Percentiles rank a stretch among this genome's conserved stretches.
phyloP scores from a whole-genome alignment of 2,113 vertebrate genomes.

The Lampris incognitus region DNA sequence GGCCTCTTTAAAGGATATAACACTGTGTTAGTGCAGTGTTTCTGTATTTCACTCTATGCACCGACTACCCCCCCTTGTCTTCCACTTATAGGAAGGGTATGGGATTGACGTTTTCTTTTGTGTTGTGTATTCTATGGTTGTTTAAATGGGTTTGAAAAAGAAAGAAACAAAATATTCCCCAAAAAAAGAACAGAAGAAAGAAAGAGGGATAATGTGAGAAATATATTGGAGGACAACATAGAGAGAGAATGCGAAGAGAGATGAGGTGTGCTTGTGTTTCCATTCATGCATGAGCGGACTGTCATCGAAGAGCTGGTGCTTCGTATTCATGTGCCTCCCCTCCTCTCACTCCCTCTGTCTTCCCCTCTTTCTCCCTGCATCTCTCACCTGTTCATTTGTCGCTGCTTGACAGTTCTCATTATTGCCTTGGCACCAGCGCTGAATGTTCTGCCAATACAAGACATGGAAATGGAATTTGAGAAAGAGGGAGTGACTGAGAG shows the following conservation, averaged over 20 bases:
- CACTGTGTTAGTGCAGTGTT: too few species aligned
- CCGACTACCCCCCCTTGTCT: too few species aligned
- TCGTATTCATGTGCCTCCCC: slow-evolving; percentile 75
- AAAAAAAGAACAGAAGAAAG: background rate
- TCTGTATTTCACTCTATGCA: too few species aligned
- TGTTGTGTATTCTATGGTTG: too few species aligned
- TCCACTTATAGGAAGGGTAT: too few species aligned
- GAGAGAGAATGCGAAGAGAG: slow-evolving; percentile 10
- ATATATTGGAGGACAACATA: background rate
- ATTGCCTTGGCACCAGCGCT: slow-evolving; percentile 82
- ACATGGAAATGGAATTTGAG: slow-evolving; percentile 78
- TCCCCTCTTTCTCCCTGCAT: slow-evolving; percentile 33
- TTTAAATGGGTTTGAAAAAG: too few species aligned
- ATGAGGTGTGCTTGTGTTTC: slow-evolving; percentile 53
- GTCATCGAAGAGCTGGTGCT: slow-evolving; percentile 69
- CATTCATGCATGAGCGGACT: slow-evolving; percentile 66
- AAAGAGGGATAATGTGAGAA: background rate
- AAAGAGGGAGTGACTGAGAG: slow-evolving; percentile 66
- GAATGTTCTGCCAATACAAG: slow-evolving; percentile 81
- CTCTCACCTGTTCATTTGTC: slow-evolving; percentile 83
- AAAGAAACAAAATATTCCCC: too few species aligned
- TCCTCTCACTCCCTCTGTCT: slow-evolving; percentile 41
- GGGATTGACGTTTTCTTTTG: too few species aligned
- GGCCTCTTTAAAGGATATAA: too few species aligned
- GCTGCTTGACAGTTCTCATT: slow-evolving; percentile 84